Percentiles rank a stretch among this genome's conserved stretches.
phyloP scores from a whole-genome alignment of 2,888 invertebrate genomes.

The Philaethria dido region DNA sequence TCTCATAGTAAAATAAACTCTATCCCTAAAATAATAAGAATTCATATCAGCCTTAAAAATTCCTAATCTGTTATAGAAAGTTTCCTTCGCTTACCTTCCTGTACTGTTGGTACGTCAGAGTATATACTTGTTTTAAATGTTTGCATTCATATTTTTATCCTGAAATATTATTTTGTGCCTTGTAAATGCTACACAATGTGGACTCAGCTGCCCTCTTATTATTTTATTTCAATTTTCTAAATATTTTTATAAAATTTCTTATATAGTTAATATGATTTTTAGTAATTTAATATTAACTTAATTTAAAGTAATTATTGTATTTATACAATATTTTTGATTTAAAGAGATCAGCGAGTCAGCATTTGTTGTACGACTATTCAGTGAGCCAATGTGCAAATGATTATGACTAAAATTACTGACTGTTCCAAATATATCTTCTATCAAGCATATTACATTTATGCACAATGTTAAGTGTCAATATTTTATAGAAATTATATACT shows the following conservation, averaged over 20 bases:
- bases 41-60: constrained; percentile 49
- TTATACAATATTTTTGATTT: too few relatives aligned
- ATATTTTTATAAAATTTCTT: not conserved
- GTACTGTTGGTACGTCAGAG: constrained; percentile 48
- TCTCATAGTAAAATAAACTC: constrained; percentile 41
- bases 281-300: too few relatives aligned
- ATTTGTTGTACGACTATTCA: constrained; percentile 49
- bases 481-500: constrained; percentile 69
- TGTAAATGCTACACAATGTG: constrained; percentile 63
- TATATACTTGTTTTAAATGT: constrained; percentile 49
- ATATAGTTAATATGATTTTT: too few relatives aligned
- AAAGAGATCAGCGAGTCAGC: not conserved
- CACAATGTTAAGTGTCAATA: constrained; percentile 82
- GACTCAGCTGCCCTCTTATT: constrained; percentile 40
- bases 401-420: constrained; percentile 72
- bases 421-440: constrained; percentile 74
- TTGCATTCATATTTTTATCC: constrained; percentile 51
- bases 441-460: constrained; percentile 67
- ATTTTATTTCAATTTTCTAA: not conserved
- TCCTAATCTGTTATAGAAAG: constrained; percentile 51
- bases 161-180: constrained; percentile 76
- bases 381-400: constrained; percentile 74
- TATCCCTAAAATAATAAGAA: constrained; percentile 43
- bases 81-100: constrained; percentile 50
- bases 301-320: not conserved